phyloP scores from a whole-genome alignment of 2,113 vertebrate genomes.

The Dermatemys mawii region DNA sequence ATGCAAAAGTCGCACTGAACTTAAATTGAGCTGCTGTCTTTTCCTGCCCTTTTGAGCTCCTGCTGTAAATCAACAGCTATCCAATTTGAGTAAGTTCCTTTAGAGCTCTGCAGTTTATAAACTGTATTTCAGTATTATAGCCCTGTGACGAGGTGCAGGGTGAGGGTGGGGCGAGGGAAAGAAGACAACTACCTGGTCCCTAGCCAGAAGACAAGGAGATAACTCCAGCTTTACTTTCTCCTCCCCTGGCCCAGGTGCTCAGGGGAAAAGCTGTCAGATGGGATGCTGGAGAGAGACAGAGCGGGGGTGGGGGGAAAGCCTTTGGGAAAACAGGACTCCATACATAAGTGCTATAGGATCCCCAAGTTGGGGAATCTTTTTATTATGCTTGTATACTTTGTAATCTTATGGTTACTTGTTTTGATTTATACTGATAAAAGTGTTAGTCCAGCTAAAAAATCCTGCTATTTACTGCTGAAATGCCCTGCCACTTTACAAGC shows the following conservation, averaged over 20 bases:
- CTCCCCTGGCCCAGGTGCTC: background rate
- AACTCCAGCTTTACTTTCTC: background rate
- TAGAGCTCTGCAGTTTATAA: conserved; percentile 62
- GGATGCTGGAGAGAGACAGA: background rate
- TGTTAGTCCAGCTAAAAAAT: conserved; percentile 18
- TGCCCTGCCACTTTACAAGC: background rate
- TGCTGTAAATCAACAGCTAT: conserved; percentile 74
- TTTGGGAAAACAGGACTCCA: background rate
- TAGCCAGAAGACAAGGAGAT: conserved; percentile 3
- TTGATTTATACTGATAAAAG: background rate
- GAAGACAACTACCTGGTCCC: background rate
- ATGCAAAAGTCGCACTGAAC: conserved; percentile 36
- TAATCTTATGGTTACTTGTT: background rate
- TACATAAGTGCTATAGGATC: background rate
- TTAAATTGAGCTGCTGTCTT: conserved; percentile 70
- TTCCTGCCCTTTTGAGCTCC: conserved; percentile 68
- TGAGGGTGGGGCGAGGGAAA: background rate
- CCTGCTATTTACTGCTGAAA: background rate
- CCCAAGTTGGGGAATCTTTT: background rate
- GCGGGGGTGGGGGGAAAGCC: background rate
- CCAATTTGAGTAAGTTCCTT: conserved; percentile 61
- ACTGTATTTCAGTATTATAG: conserved; percentile 55
- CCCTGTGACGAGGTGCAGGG: background rate
- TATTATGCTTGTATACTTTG: background rate
- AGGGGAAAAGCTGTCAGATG: background rate